Percentiles rank a stretch among this genome's conserved stretches.
Conservation (phyloP, 64 coral and sea anemone genomes). For the Montipora sp. region DNA sequence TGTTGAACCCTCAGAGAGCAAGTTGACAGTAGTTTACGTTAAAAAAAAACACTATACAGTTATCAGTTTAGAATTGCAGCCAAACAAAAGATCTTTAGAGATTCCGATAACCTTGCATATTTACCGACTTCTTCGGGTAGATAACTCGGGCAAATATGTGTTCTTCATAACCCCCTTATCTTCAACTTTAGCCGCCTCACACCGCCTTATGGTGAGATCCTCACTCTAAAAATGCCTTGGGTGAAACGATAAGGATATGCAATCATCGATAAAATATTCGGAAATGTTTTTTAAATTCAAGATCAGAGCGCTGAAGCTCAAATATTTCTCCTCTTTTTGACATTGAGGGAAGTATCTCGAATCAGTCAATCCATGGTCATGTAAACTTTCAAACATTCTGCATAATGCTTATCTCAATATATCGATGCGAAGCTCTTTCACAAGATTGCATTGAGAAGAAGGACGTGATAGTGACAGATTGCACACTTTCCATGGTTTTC, state of each 20-base stretch:
- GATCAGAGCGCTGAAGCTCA: background rate
- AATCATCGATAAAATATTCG: background rate
- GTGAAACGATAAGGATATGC: slow-evolving; percentile 5
- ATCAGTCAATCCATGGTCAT: background rate
- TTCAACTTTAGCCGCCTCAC: background rate
- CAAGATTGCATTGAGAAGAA: background rate
- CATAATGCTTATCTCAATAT: background rate
- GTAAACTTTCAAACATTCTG: background rate
- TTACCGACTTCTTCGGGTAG: background rate
- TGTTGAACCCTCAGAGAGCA: slow-evolving; percentile 8
- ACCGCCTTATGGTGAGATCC: background rate
- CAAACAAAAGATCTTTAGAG: background rate
- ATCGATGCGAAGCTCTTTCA: background rate
- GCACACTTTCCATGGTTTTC: slow-evolving; percentile 11
- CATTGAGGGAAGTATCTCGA: background rate
- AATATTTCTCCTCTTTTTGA: background rate
- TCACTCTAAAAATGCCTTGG: background rate
- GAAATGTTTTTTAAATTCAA: background rate
- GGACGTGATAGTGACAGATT: background rate
- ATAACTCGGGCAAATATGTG: background rate
- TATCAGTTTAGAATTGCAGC: slow-evolving; percentile 20
- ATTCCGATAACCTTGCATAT: slow-evolving; percentile 33
- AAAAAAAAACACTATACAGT: background rate
- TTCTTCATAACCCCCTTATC: slow-evolving; percentile 39
- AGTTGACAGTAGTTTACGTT: background rate